A percentile compares a stretch with the other conserved stretches of the same genome.
These are phyloP conservation scores for Pangasius krempfi DNA, from an alignment of 2,797 vertebrate genomes.

Conservation along the genomic window DNA sequence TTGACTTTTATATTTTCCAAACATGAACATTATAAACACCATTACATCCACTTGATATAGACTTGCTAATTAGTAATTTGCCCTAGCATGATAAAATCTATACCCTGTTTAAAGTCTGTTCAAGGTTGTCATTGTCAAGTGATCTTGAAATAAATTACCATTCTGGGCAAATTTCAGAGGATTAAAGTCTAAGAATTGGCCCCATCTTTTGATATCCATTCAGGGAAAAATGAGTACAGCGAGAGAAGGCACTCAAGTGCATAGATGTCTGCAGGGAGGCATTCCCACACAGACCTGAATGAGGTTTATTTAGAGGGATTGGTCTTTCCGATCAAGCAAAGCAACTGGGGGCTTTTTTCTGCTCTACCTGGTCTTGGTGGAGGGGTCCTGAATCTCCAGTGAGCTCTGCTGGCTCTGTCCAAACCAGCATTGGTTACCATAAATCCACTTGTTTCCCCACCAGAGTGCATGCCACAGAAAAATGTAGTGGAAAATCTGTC, in stretches of 20 bases:
- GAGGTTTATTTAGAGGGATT: slow-evolving; percentile 71
- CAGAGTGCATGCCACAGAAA: slow-evolving; percentile 78
- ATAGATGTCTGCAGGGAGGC: slow-evolving; percentile 72
- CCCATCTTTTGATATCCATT: slow-evolving; percentile 64
- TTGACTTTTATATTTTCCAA: background rate
- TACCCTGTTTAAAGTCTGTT: slow-evolving; percentile 56
- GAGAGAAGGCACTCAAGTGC: slow-evolving; percentile 73
- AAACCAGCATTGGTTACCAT: slow-evolving; percentile 77
- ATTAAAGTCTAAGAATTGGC: slow-evolving; percentile 10
- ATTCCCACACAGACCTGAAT: slow-evolving; percentile 71
- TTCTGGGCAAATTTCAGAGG: background rate
- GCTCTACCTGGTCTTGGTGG: slow-evolving; percentile 75
- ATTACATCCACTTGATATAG: slow-evolving; percentile 47
- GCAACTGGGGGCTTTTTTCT: slow-evolving; percentile 66
- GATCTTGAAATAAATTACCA: slow-evolving; percentile 28
- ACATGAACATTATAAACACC: slow-evolving; percentile 10
- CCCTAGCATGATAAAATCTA: slow-evolving; percentile 65
- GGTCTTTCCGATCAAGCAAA: slow-evolving; percentile 71
- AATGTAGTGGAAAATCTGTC: slow-evolving; percentile 79
- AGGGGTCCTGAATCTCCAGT: slow-evolving; percentile 77
- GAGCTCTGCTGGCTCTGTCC: slow-evolving; percentile 66
- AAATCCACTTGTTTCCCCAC: slow-evolving; percentile 78
- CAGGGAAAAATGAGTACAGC: slow-evolving; percentile 51
- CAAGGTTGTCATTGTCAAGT: slow-evolving; percentile 3
- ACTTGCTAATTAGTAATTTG: slow-evolving; percentile 33